These are phyloP conservation scores for Falco columbarius DNA, from an alignment of 2,797 vertebrate genomes.

Conservation along the genomic window DNA sequence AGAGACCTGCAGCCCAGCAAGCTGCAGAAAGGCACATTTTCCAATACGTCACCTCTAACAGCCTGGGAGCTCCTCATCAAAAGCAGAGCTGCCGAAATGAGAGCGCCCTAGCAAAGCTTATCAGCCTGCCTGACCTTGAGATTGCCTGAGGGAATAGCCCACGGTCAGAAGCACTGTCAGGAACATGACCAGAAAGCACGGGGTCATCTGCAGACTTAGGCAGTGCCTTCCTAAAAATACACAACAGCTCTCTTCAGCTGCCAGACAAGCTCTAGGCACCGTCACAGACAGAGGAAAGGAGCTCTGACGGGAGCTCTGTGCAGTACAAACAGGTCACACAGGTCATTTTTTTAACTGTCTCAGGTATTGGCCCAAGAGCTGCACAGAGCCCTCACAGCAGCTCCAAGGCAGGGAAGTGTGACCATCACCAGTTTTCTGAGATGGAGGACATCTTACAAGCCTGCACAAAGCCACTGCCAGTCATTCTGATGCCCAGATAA, in stretches of 20 bases:
- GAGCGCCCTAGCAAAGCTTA: not conserved
- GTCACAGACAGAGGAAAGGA: not conserved
- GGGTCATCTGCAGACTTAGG: not conserved
- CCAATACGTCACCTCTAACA: not conserved
- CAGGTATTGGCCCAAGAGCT: not conserved
- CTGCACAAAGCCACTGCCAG: not conserved
- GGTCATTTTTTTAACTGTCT: not conserved
- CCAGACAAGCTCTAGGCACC: not conserved
- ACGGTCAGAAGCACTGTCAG: not conserved
- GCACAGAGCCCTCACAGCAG: not conserved
- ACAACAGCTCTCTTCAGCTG: not conserved
- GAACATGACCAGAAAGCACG: not conserved
- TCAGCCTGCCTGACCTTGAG: slow-evolving; percentile 9
- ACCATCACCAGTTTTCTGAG: not conserved
- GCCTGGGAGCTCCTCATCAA: not conserved
- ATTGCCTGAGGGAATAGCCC: not conserved
- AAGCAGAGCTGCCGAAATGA: slow-evolving; percentile 7
- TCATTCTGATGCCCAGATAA: not conserved
- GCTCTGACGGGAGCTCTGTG: not conserved
- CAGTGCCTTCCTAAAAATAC: slow-evolving; percentile 11
- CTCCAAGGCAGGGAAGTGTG: not conserved
- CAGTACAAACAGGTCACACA: not conserved
- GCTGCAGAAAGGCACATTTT: not conserved
- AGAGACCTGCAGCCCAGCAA: not conserved
- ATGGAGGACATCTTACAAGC: not conserved